A percentile compares a stretch with the other conserved stretches of the same genome.
Conservation (phyloP, 2,797 vertebrate genomes). For the Eutrigla gurnardus region DNA sequence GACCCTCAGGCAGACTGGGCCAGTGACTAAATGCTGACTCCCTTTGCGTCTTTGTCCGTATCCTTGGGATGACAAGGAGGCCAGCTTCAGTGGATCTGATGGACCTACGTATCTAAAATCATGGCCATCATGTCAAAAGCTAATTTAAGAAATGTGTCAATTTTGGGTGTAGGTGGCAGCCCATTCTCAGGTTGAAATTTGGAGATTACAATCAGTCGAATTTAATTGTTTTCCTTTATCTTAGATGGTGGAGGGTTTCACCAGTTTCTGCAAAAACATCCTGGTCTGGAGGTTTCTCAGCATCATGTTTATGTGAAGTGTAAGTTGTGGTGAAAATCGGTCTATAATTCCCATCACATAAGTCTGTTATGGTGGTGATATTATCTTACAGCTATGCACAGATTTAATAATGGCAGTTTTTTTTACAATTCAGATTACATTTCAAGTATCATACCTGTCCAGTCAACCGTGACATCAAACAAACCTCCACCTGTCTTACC, state of each 20-base stretch:
- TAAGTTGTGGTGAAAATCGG: slow-evolving; percentile 17
- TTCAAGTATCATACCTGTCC: fast-evolving
- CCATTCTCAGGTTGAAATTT: neutral
- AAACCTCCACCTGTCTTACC: slow-evolving; percentile 33
- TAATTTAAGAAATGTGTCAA: no score
- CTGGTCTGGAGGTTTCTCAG: slow-evolving; percentile 59
- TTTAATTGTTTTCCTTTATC: slow-evolving; percentile 4
- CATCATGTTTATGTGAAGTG: slow-evolving; percentile 68
- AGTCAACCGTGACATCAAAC: slow-evolving; percentile 17
- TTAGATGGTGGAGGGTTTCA: slow-evolving; percentile 76
- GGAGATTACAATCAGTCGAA: neutral
- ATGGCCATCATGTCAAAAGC: no score
- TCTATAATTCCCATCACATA: no score
- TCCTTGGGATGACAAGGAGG: no score
- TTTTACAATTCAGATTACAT: slow-evolving; percentile 19
- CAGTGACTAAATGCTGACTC: no score
- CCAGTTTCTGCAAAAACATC: slow-evolving; percentile 74
- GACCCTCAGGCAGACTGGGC: no score
- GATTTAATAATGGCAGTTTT: neutral
- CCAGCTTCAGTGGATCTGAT: no score
- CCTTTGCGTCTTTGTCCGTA: no score
- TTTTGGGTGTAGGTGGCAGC: neutral
- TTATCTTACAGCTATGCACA: neutral
- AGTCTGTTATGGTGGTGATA: slow-evolving; percentile 28
- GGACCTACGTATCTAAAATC: no score